Percentiles rank a stretch among this genome's conserved stretches.
Evolutionary conservation across 2,113 vertebrate genomes (phyloP).

Genomic region (Otus sunia): DNA sequence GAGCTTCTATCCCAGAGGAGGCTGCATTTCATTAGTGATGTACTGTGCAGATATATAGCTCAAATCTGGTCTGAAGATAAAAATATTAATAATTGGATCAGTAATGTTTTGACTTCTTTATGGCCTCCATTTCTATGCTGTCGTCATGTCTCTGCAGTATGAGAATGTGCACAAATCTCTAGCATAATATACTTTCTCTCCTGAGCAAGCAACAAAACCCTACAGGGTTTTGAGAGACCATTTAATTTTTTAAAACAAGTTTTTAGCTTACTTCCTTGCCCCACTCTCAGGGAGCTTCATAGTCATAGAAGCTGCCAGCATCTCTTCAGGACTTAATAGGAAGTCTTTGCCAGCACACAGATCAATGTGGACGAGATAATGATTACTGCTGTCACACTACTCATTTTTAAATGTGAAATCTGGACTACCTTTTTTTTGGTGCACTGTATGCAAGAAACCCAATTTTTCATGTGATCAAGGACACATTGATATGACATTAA

Average conservation of each 20-base stretch:
- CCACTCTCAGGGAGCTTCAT: neutral
- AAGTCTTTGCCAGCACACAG: slow-evolving; percentile 19
- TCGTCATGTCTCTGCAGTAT: neutral
- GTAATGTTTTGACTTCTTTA: slow-evolving; percentile 20
- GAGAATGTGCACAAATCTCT: neutral
- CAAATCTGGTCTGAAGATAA: slow-evolving; percentile 31
- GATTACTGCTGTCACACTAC: slow-evolving; percentile 48
- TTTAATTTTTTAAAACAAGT: slow-evolving; percentile 21
- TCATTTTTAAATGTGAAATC: slow-evolving; percentile 41
- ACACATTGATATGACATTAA: slow-evolving; percentile 12
- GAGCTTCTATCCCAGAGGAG: slow-evolving; percentile 46
- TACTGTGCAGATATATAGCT: neutral
- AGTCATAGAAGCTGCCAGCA: neutral
- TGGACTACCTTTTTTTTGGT: slow-evolving; percentile 30
- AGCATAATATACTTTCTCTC: neutral
- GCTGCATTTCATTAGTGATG: slow-evolving; percentile 46
- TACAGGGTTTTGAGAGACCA: neutral
- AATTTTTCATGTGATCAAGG: slow-evolving; percentile 27
- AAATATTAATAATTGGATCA: slow-evolving; percentile 51
- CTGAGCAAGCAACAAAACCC: slow-evolving; percentile 2
- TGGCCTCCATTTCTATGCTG: neutral
- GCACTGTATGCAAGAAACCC: neutral
- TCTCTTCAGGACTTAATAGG: slow-evolving; percentile 30
- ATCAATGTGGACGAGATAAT: slow-evolving; percentile 38
- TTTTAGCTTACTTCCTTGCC: slow-evolving; percentile 41